Conservation (phyloP, 2,113 vertebrate species). For the Pyrgilauda ruficollis region DNA sequence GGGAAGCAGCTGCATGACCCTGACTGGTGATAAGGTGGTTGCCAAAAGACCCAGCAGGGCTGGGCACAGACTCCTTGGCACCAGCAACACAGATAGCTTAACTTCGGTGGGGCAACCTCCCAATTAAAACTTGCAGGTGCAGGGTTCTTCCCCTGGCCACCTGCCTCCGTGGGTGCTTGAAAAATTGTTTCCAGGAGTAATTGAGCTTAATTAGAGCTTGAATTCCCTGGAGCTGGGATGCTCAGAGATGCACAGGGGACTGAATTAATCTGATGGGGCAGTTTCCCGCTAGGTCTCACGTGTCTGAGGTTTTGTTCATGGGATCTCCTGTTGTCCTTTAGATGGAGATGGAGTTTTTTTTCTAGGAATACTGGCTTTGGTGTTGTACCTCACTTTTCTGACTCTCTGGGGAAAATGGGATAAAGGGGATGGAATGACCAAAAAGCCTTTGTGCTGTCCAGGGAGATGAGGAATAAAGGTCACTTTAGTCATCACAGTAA, state of each 20-base stretch:
- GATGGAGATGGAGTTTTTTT: neutral
- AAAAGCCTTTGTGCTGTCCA: neutral
- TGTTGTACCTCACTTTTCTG: neutral
- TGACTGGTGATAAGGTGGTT: neutral
- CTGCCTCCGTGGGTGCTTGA: neutral
- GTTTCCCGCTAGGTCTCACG: neutral
- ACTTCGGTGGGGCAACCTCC: neutral
- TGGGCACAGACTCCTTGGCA: slow-evolving; percentile 19
- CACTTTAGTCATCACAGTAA: neutral
- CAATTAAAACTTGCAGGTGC: slow-evolving; percentile 7
- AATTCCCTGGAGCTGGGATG: neutral
- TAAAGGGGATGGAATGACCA: neutral
- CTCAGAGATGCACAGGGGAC: neutral
- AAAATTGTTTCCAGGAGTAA: slow-evolving; percentile 21
- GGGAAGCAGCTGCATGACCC: neutral
- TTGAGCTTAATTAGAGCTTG: neutral
- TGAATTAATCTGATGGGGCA: accelerated
- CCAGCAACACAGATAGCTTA: neutral
- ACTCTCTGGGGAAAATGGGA: neutral
- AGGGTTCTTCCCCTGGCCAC: neutral
- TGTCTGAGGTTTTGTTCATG: neutral
- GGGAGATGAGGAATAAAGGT: neutral
- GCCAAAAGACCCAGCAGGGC: neutral
- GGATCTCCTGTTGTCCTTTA: neutral
- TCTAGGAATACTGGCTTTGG: neutral